phyloP scores from a whole-genome alignment of 2,888 invertebrate genomes.

The Acheta domesticus region DNA sequence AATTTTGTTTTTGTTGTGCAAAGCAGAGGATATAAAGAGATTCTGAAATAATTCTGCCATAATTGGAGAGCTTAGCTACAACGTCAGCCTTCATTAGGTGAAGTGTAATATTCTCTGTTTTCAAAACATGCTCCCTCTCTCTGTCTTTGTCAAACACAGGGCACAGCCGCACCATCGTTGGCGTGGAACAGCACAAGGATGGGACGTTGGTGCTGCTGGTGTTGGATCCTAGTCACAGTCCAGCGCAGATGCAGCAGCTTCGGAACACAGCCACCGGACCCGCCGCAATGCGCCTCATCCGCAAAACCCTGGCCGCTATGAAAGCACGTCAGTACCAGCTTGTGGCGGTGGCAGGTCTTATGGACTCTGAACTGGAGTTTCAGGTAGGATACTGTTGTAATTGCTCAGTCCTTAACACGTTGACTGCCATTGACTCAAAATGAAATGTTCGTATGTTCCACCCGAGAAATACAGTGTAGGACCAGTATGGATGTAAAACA shows the following conservation, averaged over 20 bases:
- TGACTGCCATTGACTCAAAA: no score
- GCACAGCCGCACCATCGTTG: conserved; percentile 86
- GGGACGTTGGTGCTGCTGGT: conserved; percentile 66
- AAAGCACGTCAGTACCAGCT: conserved; percentile 84
- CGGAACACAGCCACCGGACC: conserved; percentile 57
- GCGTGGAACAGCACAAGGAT: conserved; percentile 72
- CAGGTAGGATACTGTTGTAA: conserved; percentile 53
- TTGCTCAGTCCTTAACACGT: background rate
- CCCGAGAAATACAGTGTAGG: no score
- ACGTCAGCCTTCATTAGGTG: no score
- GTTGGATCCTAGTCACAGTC: conserved; percentile 81
- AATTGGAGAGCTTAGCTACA: no score
- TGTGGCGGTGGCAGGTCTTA: conserved; percentile 71
- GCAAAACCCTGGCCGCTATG: conserved; percentile 72
- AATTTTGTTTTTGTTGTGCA: no score
- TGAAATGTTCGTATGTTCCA: no score
- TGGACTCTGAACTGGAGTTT: conserved; percentile 69
- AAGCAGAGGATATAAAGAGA: no score
- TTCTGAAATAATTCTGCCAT: no score
- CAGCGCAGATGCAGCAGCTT: conserved; percentile 70
- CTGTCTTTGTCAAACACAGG: conserved; percentile 51
- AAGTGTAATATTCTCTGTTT: no score
- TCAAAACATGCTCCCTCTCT: no score
- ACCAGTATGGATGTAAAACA: no score
- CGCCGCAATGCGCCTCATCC: conserved; percentile 61